These are phyloP conservation scores for Smittia aterrima DNA, from an alignment of 2,888 invertebrate genomes.

Conservation along the genomic window DNA sequence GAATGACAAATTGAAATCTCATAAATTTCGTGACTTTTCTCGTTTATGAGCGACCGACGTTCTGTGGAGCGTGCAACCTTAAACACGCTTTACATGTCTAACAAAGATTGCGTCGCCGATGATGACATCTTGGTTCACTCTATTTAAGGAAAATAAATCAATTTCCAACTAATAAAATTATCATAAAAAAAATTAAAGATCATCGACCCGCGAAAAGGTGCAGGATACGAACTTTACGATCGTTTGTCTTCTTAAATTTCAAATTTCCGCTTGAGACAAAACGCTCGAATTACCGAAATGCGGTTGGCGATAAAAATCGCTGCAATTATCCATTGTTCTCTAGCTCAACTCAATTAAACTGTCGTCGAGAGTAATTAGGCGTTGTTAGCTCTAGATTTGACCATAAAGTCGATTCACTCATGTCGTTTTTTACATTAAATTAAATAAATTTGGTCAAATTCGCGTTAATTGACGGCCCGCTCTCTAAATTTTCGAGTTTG, in stretches of 20 bases:
- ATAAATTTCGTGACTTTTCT: too few species aligned
- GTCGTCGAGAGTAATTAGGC: neutral
- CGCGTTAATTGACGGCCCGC: neutral
- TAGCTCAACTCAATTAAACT: neutral
- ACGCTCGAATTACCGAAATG: conserved; percentile 1
- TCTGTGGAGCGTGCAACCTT: too few species aligned
- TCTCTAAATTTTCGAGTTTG: neutral
- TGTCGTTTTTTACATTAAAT: neutral
- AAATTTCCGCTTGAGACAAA: neutral
- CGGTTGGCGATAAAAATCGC: neutral
- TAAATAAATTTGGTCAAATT: neutral
- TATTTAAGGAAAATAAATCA: neutral
- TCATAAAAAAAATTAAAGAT: neutral
- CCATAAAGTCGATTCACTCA: neutral
- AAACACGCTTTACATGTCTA: too few species aligned
- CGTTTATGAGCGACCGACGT: too few species aligned
- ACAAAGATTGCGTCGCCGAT: neutral
- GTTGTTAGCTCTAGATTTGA: neutral
- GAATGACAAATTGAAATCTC: too few species aligned
- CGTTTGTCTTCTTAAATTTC: neutral
- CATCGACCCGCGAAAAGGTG: conserved; percentile 10
- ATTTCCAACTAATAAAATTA: neutral
- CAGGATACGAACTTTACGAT: neutral
- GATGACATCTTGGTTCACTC: neutral
- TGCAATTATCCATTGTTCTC: neutral